Evolutionary conservation across 2,797 vertebrate species (phyloP), one percentile per base, ranked within the genome.

Genomic region (Propithecus deckenii): DNA sequence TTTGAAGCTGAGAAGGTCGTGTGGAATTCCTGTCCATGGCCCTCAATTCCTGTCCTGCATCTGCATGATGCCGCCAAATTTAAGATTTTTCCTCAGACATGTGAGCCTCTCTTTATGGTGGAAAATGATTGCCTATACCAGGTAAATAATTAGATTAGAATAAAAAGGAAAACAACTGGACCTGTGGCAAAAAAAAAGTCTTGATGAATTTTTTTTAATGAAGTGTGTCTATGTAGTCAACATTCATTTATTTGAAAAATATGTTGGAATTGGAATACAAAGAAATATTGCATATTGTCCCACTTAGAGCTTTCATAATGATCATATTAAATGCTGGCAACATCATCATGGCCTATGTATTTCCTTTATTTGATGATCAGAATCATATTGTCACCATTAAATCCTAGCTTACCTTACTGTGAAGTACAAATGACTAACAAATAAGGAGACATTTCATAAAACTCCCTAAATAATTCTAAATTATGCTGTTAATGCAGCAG

Each of bases 371-470:
- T 87, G 28, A 35, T 86, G 23, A 67, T 72, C 35, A 35, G 50
- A 74, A 74, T 84, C 32, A 65, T 74, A 65, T 78, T 30, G 15
- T 75, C 74, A 48, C 11, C 50, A 89, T 92, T 81, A 78, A 93
- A 81, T 91, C 41, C 65, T 86, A 86, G 14, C 7, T 93, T 80
- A 67, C 43, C 65, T 93, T 94, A 83, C 12, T 80, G n/a, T 92
- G 74, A 86, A 92, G 20, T 52, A 79, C 20, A 94, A 94, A 92
- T 85, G 15, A 67, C 55, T 76, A 81, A 90, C 32, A 88, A 79
- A 69, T 67, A 63, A 78, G 28, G 7, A 91, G 11, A 15, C 12
- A 32, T 28, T 91, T 97, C 38, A 65, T 83, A 78, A 83, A 92
- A 78, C 15, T 76, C 43, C 6, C 15, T 94, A 83, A 83, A 46